Base-by-base conservation (phyloP, 2,113 vertebrate genomes). In the Tragulus kanchil region DNA sequence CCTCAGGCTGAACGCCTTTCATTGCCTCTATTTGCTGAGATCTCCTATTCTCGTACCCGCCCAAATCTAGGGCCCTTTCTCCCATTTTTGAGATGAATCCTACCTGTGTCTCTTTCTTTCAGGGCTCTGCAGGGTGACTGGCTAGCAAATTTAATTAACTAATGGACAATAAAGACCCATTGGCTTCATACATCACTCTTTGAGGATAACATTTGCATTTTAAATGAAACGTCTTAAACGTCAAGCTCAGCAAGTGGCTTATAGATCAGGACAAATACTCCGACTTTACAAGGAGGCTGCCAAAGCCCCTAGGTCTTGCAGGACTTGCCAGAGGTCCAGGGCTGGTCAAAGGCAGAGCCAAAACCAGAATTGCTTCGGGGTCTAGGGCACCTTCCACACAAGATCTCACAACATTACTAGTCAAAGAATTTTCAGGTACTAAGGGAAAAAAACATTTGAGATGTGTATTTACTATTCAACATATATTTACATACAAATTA, bases 81-180 rank as follows among this genome's bases (percentile, higher is more conserved):
- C 31, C 48, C 21, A n/a, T 84, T 64, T 96, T 71, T 92, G 65
- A 92, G 77, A 90, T 8, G 50, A 94, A 26, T 75, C 50, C 28
- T 89, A 78, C 93, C 82, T 65, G 42, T 85, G 69, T 82, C 36
- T 67, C n/a, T 94, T 96, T 90, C 84, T 79, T 64, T 87, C n/a
- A 64, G 82, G 81, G 64, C 54, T 96, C 82, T 85, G 48, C 81
- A 94, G 96, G 85, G 93, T 97, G 96, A 96, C 88, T 87, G 82
- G 75, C 82, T 81, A 85, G 69, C 84, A 95, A 88, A 97, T 96
- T 93, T 92, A 96, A 97, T 97, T 96, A 97, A 95, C 95, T 87
- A 97, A 97, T 94, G 88, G 81, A 97, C 73, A 79, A 73, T 71
- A 62, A 95, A 90, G 67, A 88, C 77, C 62, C 89, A 58, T 8